These are phyloP conservation scores for Atta cephalotes DNA, from an alignment of 1,140 invertebrate genomes.

Conservation along the genomic window DNA sequence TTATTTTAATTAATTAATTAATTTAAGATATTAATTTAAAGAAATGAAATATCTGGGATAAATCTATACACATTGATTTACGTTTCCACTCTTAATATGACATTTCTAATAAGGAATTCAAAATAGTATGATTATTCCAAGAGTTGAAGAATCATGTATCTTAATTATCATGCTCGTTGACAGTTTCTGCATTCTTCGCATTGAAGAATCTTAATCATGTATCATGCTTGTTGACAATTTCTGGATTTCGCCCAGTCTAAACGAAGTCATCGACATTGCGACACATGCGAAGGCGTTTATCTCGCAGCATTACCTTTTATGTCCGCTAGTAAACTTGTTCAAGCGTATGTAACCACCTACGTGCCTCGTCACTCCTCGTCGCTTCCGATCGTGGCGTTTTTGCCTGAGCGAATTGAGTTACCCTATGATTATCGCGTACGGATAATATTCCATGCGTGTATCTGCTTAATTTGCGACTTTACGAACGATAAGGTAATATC, in stretches of 20 bases:
- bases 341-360: slow-evolving; percentile 51
- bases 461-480: slow-evolving; percentile 67
- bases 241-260: not conserved
- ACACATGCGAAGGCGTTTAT: slow-evolving; percentile 33
- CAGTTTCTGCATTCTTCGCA: slow-evolving; percentile 12
- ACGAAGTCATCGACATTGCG: slow-evolving; percentile 41
- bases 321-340: slow-evolving; percentile 41
- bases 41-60: not conserved
- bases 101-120: not conserved
- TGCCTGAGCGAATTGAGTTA: slow-evolving; percentile 43
- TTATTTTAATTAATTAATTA: not conserved
- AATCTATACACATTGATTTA: not conserved
- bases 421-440: slow-evolving; percentile 54
- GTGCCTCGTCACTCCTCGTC: slow-evolving; percentile 45
- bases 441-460: slow-evolving; percentile 34
- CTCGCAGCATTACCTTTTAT: slow-evolving; percentile 48
- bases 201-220: not conserved
- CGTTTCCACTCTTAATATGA: not conserved
- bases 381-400: slow-evolving; percentile 57
- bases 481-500: slow-evolving; percentile 24
- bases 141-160: not conserved
- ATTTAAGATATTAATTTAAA: not conserved
- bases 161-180: not conserved
- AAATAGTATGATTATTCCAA: not conserved
- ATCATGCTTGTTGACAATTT: slow-evolving; percentile 12